Conservation (phyloP, 37 sponge, comb jelly and placozoan species). For the Ianthella basta region DNA sequence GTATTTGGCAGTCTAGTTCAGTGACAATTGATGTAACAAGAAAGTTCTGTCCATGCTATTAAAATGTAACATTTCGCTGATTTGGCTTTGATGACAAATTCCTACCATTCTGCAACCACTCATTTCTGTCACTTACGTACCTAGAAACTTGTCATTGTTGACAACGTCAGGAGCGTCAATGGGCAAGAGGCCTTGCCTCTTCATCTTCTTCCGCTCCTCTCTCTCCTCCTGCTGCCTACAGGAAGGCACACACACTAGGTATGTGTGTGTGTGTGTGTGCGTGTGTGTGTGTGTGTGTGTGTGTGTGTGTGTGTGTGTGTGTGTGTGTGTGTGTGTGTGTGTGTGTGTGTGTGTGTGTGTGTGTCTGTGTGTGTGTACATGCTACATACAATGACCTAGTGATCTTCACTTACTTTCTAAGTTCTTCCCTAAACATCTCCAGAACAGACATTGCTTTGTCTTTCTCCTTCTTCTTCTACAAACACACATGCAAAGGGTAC, state of each 20-base stretch:
- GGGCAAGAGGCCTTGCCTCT: slow-evolving; percentile 44
- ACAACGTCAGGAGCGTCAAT: slow-evolving; percentile 45
- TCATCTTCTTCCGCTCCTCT: slow-evolving; percentile 63
- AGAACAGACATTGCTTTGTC: slow-evolving; percentile 95
- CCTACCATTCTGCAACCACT: too few species aligned
- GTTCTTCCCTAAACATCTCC: slow-evolving; percentile 96
- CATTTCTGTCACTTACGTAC: background rate
- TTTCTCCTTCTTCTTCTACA: slow-evolving; percentile 81
- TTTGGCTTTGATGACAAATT: too few species aligned
- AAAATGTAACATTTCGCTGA: too few species aligned
- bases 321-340: slow-evolving; percentile 10
- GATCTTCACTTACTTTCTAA: slow-evolving; percentile 68
- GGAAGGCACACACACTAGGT: background rate
- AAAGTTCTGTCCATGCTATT: too few species aligned
- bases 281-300: slow-evolving; percentile 10
- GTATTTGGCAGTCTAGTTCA: too few species aligned
- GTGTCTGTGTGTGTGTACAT: slow-evolving; percentile 25
- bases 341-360: slow-evolving; percentile 16
- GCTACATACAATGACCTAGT: background rate
- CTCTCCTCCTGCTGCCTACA: slow-evolving; percentile 66
- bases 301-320: slow-evolving; percentile 14
- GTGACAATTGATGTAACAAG: too few species aligned
- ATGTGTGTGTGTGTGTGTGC: slow-evolving; percentile 5
- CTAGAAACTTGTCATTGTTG: slow-evolving; percentile 27
- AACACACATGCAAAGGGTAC: background rate